These are phyloP conservation scores for Hemichromis elongatus DNA, from an alignment of 2,113 vertebrate species.

Conservation along the genomic window DNA sequence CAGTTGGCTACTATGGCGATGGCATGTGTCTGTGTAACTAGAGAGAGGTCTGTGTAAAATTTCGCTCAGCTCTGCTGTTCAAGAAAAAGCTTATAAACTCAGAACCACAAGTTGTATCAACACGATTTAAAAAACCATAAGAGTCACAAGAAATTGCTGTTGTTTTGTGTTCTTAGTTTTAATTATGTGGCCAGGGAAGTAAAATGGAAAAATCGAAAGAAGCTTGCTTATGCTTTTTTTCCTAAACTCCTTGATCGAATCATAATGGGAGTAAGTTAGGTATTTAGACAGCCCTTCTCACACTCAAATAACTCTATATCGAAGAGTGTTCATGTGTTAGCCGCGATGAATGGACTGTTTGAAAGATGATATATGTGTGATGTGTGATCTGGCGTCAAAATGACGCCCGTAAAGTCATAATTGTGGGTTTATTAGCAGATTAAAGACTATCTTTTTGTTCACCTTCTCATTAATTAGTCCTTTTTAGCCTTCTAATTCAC, in stretches of 20 bases:
- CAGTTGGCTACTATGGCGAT: not conserved
- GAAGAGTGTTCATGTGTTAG: rapidly evolving
- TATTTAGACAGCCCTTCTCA: not conserved
- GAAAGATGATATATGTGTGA: rapidly evolving
- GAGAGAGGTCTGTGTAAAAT: not conserved
- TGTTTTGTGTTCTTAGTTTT: not conserved
- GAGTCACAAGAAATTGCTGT: not conserved
- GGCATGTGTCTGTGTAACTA: not conserved
- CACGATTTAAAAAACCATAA: not conserved
- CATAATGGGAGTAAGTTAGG: not conserved
- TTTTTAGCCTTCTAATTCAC: not conserved
- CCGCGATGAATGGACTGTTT: not conserved
- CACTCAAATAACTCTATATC: not conserved
- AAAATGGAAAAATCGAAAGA: not conserved
- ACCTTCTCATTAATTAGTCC: not conserved
- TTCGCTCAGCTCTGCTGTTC: not conserved
- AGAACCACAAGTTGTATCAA: not conserved
- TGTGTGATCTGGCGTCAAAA: not conserved
- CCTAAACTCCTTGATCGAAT: not conserved
- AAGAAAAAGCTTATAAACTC: not conserved
- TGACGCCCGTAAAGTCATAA: not conserved
- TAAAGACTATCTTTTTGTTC: not conserved
- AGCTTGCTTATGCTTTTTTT: not conserved
- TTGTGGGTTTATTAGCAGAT: not conserved
- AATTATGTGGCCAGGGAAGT: not conserved